Evolutionary conservation across 2,113 vertebrate species (phyloP), one percentile per base, ranked within the genome.

Genomic region (Myodes glareolus): DNA sequence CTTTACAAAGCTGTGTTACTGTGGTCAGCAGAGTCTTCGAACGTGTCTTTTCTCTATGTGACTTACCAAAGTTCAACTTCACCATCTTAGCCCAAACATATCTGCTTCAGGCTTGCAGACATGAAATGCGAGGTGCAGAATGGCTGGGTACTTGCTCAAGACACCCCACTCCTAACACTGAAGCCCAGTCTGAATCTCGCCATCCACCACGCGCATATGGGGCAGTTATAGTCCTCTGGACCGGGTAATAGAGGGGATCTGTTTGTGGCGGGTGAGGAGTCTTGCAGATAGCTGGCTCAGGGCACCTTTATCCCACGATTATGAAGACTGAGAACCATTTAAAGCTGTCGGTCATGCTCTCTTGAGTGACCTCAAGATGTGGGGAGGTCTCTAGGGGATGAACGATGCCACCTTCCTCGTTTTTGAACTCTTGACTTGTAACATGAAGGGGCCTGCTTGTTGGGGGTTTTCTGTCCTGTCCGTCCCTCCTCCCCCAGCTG

Each of bases 101-200:
- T 25, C 42, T 5, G 1, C 19, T 63, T 11, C n/a, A 12, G 12
- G 88, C 45, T 70, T 27, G 5, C 16, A 39, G 42, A 81, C 29
- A 67, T 14, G 50, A n/a, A 27, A 21, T 36, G 12, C 0, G 9
- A 1, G 27, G 81, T 19, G 8, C 47, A 21, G 3, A 12, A 16
- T 23, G 29, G 23, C 58, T 25, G 7, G 2, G 29, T 3, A 12
- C 61, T 75, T 23, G 33, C 16, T 36, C 12, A 0, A 1, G 27
- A 33, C 81, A 50, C 10, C 5, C 0, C 16, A 31, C 58, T 61
- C 55, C 0, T 39, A 21, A 7, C 0, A 8, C 42, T 0, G 36
- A 9, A 17, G 2, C 19, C 27, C 1, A 42, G 10, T 9, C 21
- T 4, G 3, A n/a, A 73, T 52, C n/a, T 0, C 0, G 12, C 52